Evolutionary conservation across 2,113 vertebrate species (phyloP).

Genomic region (Piaya cayana): DNA sequence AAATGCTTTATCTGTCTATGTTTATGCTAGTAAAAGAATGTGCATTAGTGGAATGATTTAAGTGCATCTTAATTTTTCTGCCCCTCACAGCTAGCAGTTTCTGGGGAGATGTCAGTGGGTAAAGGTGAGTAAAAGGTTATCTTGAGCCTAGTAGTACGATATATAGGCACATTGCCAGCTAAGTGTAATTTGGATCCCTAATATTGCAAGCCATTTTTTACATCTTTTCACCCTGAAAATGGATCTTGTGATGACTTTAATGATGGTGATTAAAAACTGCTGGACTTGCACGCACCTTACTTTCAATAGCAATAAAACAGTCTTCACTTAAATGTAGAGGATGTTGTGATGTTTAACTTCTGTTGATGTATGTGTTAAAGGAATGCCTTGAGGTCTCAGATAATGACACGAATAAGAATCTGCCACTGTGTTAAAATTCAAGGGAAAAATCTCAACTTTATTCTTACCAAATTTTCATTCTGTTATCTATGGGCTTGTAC

Average conservation of each 20-base stretch:
- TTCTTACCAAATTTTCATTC: slow-evolving; percentile 24
- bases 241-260: background rate
- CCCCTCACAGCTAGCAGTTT: background rate
- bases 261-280: background rate
- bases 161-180: accelerated
- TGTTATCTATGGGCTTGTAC: background rate
- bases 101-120: background rate
- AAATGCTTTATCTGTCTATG: background rate
- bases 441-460: slow-evolving; percentile 3
- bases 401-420: background rate
- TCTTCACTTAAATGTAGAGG: background rate
- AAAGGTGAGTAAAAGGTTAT: background rate
- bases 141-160: background rate
- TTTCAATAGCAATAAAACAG: background rate
- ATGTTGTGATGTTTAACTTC: background rate
- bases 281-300: accelerated
- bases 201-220: background rate
- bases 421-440: background rate
- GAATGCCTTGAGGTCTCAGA: background rate
- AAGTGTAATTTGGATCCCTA: background rate
- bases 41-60: background rate
- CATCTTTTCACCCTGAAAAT: background rate
- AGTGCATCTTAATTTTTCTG: background rate
- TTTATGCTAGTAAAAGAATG: background rate
- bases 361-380: background rate